Conservation (phyloP, 2,888 invertebrate genomes). For the Agrochola macilenta region DNA sequence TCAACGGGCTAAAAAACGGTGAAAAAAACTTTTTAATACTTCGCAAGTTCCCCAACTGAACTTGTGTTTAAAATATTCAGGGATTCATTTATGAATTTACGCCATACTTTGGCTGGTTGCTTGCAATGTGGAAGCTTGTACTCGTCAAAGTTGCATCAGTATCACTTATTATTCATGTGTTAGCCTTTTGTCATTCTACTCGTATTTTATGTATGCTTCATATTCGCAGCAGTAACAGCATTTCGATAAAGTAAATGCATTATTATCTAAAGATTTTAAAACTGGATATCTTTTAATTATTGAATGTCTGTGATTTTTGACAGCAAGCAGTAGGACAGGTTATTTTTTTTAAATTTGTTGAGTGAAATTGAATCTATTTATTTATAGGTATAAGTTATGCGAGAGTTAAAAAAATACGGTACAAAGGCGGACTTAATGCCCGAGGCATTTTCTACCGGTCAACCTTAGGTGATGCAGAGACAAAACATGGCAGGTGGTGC, state of each 20-base stretch:
- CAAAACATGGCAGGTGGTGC: no score
- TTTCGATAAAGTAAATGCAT: conserved; percentile 7
- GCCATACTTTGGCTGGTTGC: conserved; percentile 32
- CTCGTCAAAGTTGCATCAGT: conserved; percentile 47
- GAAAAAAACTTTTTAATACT: conserved; percentile 40
- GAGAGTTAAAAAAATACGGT: no score
- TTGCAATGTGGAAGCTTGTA: conserved; percentile 23
- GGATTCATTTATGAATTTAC: conserved; percentile 54
- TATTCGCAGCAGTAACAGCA: not conserved
- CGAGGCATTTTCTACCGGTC: no score
- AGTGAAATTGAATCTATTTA: not conserved
- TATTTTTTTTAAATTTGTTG: not conserved
- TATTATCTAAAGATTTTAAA: conserved; percentile 3
- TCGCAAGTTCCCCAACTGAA: conserved; percentile 33
- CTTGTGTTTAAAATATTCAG: conserved; percentile 61
- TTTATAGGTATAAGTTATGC: no score
- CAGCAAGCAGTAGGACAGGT: rapidly evolving
- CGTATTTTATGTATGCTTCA: not conserved
- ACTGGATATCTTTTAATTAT: not conserved
- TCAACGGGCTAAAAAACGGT: conserved; percentile 44
- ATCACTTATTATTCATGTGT: conserved; percentile 26
- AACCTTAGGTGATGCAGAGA: no score
- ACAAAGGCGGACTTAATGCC: no score
- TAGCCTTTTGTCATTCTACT: conserved; percentile 23
- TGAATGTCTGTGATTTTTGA: not conserved